Conservation (phyloP, 1,140 invertebrate genomes). For the Ceratosolen fusciceps region DNA sequence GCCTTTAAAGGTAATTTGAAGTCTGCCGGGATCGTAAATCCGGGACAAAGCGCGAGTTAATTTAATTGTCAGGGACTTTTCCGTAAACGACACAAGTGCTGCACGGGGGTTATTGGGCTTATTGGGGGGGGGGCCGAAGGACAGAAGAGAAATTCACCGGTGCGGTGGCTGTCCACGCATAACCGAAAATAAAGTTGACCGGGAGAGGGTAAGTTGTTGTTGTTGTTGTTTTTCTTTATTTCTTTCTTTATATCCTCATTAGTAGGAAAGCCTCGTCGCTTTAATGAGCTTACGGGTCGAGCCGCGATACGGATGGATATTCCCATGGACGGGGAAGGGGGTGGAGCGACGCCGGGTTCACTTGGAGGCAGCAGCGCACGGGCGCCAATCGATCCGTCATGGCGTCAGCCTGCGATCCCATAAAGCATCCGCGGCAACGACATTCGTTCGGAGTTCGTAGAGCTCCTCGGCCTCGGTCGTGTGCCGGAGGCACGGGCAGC, state of each 20-base stretch:
- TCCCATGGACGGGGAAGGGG: background rate
- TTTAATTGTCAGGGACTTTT: slow-evolving; percentile 10
- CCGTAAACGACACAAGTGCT: background rate
- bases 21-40: too few relatives aligned
- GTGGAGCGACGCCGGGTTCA: background rate
- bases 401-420: slow-evolving; percentile 55
- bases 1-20: too few relatives aligned
- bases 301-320: background rate
- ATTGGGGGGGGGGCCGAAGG: too few relatives aligned
- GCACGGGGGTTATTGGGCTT: background rate
- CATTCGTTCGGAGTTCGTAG: too few relatives aligned
- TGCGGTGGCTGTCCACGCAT: background rate
- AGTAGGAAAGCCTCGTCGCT: background rate
- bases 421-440: slow-evolving; percentile 61
- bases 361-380: background rate
- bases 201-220: too few relatives aligned
- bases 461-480: too few relatives aligned
- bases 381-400: slow-evolving; percentile 62
- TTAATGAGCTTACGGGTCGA: slow-evolving; percentile 36
- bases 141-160: too few relatives aligned
- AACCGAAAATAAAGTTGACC: background rate
- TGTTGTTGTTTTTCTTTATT: too few relatives aligned
- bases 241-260: too few relatives aligned
- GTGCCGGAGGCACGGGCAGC: too few relatives aligned
- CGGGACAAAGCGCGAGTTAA: background rate